Evolutionary conservation across 2,113 vertebrate species (phyloP).

Genomic region (Oncorhynchus mykiss): DNA sequence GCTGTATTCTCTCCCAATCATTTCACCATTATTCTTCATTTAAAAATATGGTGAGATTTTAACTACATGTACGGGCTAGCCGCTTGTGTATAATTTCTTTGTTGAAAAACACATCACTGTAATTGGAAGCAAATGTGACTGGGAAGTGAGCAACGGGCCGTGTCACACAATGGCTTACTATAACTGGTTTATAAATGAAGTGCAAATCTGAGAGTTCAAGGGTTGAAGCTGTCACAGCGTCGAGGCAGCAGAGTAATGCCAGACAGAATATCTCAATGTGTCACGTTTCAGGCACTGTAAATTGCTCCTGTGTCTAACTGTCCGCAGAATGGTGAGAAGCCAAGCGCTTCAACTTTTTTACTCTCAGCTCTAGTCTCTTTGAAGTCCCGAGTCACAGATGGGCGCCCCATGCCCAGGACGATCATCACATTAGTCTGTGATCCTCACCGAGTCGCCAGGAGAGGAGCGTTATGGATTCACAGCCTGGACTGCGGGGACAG

Average conservation of each 20-base stretch:
- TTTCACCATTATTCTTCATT: not conserved
- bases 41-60: constrained; percentile 11
- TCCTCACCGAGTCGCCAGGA: constrained; percentile 58
- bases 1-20: not conserved
- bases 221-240: not conserved
- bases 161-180: constrained; percentile 20
- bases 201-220: not conserved
- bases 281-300: not conserved
- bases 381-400: constrained; percentile 61
- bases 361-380: constrained; percentile 62
- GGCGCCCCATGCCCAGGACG: constrained; percentile 59
- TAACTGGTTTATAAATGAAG: constrained; percentile 11
- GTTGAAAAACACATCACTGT: constrained; percentile 25
- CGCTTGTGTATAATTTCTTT: not conserved
- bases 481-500: constrained; percentile 47
- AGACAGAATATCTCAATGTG: not conserved
- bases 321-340: not conserved
- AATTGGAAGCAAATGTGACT: constrained; percentile 1
- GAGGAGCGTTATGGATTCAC: constrained; percentile 56
- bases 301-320: constrained; percentile 42
- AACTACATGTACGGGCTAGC: not conserved
- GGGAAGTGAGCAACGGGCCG: constrained; percentile 7
- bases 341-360: constrained; percentile 25
- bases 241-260: not conserved
- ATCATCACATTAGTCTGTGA: constrained; percentile 75